A percentile compares a stretch with the other conserved stretches of the same genome.
phyloP scores from a whole-genome alignment of 2,888 invertebrate genomes.

The Drosophila anceps region DNA sequence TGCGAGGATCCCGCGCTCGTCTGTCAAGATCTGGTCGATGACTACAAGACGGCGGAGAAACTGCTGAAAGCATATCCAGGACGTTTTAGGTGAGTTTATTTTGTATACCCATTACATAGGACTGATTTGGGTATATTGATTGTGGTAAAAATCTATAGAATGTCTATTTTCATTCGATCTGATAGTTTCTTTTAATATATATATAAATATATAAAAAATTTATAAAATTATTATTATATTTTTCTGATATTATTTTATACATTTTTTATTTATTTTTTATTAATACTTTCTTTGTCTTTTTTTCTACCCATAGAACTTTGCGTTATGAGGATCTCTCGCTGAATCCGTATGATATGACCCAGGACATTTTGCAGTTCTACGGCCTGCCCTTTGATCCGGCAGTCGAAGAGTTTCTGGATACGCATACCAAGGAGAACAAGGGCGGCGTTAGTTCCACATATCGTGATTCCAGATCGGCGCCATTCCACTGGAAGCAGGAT shows the following conservation, averaged over 20 bases:
- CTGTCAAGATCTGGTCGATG: constrained; percentile 93
- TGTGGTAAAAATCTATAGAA: too few relatives aligned
- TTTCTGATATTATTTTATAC: background rate
- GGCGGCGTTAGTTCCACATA: constrained; percentile 95
- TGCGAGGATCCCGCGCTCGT: constrained; percentile 92
- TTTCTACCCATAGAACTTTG: constrained; percentile 88
- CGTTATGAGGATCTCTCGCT: constrained; percentile 94
- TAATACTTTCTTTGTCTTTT: background rate
- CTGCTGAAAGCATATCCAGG: constrained; percentile 89
- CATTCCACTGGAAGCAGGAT: constrained; percentile 94
- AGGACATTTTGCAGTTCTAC: constrained; percentile 91
- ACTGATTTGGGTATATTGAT: too few relatives aligned
- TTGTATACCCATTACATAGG: too few relatives aligned
- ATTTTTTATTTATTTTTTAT: background rate
- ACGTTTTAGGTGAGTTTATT: constrained; percentile 89
- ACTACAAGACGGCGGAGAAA: constrained; percentile 91
- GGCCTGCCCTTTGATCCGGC: constrained; percentile 89
- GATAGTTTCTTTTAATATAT: too few relatives aligned
- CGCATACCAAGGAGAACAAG: constrained; percentile 92
- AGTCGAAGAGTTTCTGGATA: constrained; percentile 91
- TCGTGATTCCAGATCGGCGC: constrained; percentile 93
- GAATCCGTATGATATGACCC: constrained; percentile 89
- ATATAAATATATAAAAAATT: too few relatives aligned
- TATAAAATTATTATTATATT: background rate
- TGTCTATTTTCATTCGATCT: too few relatives aligned